Conservation (phyloP, 1,140 invertebrate species). For the Odontomachus brunneus region DNA sequence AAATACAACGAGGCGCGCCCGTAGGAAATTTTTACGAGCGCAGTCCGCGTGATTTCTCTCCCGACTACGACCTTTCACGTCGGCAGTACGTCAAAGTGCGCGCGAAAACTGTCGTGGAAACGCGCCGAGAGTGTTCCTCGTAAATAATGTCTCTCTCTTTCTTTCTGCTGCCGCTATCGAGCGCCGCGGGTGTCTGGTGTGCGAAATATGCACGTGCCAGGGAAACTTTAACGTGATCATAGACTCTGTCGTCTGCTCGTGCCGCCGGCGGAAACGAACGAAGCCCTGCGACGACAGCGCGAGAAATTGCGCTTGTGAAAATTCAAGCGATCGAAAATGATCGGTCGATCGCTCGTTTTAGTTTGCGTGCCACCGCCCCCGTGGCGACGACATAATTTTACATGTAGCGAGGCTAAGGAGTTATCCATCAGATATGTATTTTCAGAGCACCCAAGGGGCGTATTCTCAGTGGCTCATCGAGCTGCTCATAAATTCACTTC, state of each 20-base stretch:
- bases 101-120: constrained; percentile 61
- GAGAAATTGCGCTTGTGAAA: too few species aligned
- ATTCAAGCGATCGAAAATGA: too few species aligned
- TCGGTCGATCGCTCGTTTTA: background rate
- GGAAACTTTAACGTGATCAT: constrained; percentile 6
- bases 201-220: constrained; percentile 8
- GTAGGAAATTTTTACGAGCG: constrained; percentile 63
- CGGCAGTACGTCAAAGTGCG: constrained; percentile 63
- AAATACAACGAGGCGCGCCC: constrained; percentile 18
- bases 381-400: constrained; percentile 1
- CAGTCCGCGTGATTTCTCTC: constrained; percentile 45
- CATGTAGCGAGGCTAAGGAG: too few species aligned
- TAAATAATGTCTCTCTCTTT: constrained; percentile 52
- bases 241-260: background rate
- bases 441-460: too few species aligned
- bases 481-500: too few species aligned
- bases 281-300: too few species aligned
- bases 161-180: background rate
- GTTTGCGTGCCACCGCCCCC: background rate
- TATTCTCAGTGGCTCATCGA: too few species aligned
- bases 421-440: too few species aligned
- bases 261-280: background rate
- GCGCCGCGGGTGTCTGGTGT: background rate
- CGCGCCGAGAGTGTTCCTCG: constrained; percentile 22
- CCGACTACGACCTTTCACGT: constrained; percentile 60